Conservation (phyloP, 2,797 vertebrate species). For the Acridotheres tristis region DNA sequence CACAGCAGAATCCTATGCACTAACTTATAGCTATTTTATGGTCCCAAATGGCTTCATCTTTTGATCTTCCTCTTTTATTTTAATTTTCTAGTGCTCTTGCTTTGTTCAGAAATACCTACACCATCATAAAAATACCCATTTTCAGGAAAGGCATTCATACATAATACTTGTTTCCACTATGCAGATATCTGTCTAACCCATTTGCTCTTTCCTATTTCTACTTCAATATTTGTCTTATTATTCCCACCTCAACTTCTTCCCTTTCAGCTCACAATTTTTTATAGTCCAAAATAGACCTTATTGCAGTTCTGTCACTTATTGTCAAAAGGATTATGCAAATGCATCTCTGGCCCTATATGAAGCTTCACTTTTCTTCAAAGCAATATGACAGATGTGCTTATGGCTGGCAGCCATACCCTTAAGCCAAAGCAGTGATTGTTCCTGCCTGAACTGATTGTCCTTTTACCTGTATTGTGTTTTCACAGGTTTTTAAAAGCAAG, state of each 20-base stretch:
- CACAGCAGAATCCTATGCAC: not conserved
- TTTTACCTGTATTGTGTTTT: conserved; percentile 33
- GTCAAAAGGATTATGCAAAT: conserved; percentile 53
- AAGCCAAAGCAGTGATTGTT: conserved; percentile 10
- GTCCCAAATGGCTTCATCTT: not conserved
- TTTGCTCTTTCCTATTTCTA: not conserved
- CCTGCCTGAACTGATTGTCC: conserved; percentile 6
- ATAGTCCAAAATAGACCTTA: not conserved
- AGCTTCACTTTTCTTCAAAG: conserved; percentile 36
- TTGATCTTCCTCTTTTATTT: not conserved
- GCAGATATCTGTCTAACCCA: not conserved
- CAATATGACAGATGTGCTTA: conserved; percentile 23
- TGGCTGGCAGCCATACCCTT: conserved; percentile 17
- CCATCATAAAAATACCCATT: not conserved
- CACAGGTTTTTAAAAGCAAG: not conserved
- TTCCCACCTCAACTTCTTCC: not conserved
- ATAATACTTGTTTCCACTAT: not conserved
- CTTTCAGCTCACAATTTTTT: not conserved
- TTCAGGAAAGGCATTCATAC: not conserved
- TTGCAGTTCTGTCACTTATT: conserved; percentile 13
- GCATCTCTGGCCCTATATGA: conserved; percentile 3
- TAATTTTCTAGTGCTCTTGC: not conserved
- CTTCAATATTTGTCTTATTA: not conserved
- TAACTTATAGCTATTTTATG: not conserved
- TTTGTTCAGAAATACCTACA: not conserved